A percentile compares a stretch with the other conserved stretches of the same genome.
These are phyloP conservation scores for Drosophila hamatofila DNA, from an alignment of 2,888 invertebrate genomes.

Conservation along the genomic window DNA sequence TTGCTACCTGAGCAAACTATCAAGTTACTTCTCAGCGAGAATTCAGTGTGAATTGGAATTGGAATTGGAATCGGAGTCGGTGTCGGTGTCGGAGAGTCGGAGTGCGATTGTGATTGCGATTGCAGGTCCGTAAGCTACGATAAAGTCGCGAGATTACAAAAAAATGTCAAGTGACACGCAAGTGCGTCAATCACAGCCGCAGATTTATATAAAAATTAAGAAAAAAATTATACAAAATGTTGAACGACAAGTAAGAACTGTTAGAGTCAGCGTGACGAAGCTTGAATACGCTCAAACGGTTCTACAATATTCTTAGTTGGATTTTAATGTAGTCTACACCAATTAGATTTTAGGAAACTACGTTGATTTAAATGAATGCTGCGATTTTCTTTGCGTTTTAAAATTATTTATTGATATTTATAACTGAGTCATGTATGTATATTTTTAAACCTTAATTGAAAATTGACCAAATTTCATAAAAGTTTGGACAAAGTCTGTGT, in stretches of 20 bases:
- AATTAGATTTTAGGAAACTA: too few relatives aligned
- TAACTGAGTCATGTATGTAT: too few relatives aligned
- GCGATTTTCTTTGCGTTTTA: too few relatives aligned
- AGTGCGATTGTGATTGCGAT: constrained; percentile 53
- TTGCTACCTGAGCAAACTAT: constrained; percentile 72
- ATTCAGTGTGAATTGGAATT: constrained; percentile 22
- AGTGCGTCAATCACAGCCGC: constrained; percentile 67
- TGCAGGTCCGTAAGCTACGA: constrained; percentile 64
- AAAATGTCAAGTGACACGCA: constrained; percentile 73
- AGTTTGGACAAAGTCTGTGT: too few relatives aligned
- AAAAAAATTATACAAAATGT: constrained; percentile 14
- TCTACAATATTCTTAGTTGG: background rate
- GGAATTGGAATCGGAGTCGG: constrained; percentile 7
- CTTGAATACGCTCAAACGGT: constrained; percentile 30
- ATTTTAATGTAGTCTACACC: too few relatives aligned
- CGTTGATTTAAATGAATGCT: too few relatives aligned
- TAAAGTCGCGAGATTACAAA: constrained; percentile 77
- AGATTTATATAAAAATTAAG: constrained; percentile 39
- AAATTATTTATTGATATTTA: too few relatives aligned
- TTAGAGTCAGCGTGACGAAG: background rate
- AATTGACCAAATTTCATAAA: too few relatives aligned
- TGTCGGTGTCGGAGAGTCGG: constrained; percentile 31
- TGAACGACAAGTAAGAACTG: constrained; percentile 23
- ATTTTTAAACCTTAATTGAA: too few relatives aligned
- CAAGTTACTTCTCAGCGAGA: constrained; percentile 64